phyloP scores from a whole-genome alignment of 2,888 invertebrate species.

The Polymixis flavicincta region DNA sequence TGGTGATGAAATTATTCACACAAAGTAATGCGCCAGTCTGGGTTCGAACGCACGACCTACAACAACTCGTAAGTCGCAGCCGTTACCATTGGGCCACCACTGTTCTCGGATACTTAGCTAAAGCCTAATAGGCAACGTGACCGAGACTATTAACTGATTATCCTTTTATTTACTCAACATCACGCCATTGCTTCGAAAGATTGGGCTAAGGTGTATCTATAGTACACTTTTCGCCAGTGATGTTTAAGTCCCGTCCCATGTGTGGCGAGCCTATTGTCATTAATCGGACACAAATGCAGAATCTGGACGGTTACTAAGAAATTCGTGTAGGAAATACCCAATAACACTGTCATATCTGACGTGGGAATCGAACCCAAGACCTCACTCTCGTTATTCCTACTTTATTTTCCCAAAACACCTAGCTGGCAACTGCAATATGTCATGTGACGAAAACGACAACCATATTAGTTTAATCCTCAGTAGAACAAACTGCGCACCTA shows the following conservation, averaged over 20 bases:
- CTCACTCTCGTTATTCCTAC: no score
- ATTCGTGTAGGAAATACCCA: neutral
- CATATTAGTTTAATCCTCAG: neutral
- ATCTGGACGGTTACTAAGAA: neutral
- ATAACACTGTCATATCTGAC: neutral
- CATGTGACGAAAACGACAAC: neutral
- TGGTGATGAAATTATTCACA: no score
- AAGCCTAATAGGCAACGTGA: no score
- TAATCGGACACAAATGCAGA: neutral
- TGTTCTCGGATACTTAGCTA: no score
- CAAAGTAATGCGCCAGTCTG: no score
- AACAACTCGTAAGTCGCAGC: no score
- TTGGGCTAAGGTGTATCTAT: neutral
- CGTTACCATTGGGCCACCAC: no score
- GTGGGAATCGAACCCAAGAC: no score
- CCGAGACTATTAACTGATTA: neutral
- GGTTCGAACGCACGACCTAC: no score
- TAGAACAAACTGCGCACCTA: slow-evolving; percentile 14
- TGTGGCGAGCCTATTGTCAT: neutral
- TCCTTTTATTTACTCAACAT: neutral
- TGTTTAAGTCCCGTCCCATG: no score
- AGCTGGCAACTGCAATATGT: slow-evolving; percentile 2
- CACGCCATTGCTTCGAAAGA: neutral
- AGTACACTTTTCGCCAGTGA: no score
- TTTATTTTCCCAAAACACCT: neutral